Evolutionary conservation across 2,113 vertebrate genomes (phyloP).

Genomic region (Forbesichthys papilliferus): DNA sequence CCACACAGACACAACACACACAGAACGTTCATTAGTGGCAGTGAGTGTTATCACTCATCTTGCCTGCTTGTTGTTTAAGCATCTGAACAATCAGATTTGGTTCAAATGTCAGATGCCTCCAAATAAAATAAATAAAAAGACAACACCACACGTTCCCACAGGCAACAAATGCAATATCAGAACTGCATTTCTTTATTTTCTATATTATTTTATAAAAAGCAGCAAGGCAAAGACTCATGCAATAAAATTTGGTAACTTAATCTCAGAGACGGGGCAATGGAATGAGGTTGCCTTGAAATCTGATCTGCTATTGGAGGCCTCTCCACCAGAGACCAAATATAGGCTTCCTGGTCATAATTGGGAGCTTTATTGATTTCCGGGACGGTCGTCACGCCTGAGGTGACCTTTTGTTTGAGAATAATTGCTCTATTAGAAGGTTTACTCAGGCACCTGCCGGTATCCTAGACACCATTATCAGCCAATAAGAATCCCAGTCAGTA

Average conservation of each 20-base stretch:
- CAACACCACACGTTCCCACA: no score
- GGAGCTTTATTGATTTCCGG: slow-evolving; percentile 74
- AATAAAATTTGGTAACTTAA: slow-evolving; percentile 54
- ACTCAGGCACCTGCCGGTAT: slow-evolving; percentile 70
- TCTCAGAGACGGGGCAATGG: slow-evolving; percentile 32
- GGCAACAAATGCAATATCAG: no score
- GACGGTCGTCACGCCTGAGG: slow-evolving; percentile 71
- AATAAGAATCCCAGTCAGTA: slow-evolving; percentile 59
- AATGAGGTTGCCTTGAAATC: slow-evolving; percentile 54
- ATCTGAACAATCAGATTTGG: background rate
- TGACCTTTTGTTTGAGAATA: slow-evolving; percentile 81
- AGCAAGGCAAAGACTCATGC: slow-evolving; percentile 11
- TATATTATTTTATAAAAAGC: slow-evolving; percentile 27
- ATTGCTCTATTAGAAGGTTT: slow-evolving; percentile 80
- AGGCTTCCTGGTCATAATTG: slow-evolving; percentile 62
- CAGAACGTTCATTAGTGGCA: slow-evolving; percentile 2
- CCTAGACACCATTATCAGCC: slow-evolving; percentile 65
- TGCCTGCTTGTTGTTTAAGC: background rate
- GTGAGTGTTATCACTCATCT: background rate
- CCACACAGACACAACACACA: background rate
- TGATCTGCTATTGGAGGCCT: slow-evolving; percentile 49
- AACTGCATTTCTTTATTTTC: slow-evolving; percentile 29
- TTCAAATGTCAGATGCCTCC: no score
- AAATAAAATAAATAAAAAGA: no score
- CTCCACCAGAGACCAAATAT: slow-evolving; percentile 47